Evolutionary conservation across 2,888 invertebrate species (phyloP), one percentile per base, ranked within the genome.

Genomic region (Argyresthia goedartella): DNA sequence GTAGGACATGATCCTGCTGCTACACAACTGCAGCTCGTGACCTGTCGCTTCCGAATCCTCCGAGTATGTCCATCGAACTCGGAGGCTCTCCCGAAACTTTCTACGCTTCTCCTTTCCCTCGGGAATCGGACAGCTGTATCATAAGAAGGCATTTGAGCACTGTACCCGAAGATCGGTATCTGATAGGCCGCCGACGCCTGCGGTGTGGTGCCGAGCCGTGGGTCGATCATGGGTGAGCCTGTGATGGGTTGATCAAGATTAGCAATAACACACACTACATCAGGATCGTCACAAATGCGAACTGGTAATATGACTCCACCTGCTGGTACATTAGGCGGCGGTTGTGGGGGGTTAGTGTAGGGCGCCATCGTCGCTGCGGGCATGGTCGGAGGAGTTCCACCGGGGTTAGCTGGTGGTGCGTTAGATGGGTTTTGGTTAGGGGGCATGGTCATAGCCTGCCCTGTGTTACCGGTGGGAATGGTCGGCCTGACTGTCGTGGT

Each of bases 151-250:
- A n/a, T n/a, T 66, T 76, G 76, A 43, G 69, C 76, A 56, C 68
- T 77, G 60, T 77, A 81, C 50, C 69, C 79, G 42, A 56, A 70
- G 51, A 81, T 73, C 7, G 71, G 71, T n/a, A n/a, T n/a, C n/a
- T n/a, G n/a, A n/a, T n/a, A n/a, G 15, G 72, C 73, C 8, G 73
- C 72, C 8, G 77, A 56, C 25, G 72, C 63, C 16, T 77, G 75
- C 8, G 84, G 79, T n/a, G n/a, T n/a, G n/a, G 84, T 81, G 56
- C 82, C 85, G 54, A 81, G 70, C 53, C 87, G 73, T 50, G 87
- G 87, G 61, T 87, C 87, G 59, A 87, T 87, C 69, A 69, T 69
- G 57, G 78, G 69, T n/a, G n/a, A n/a, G 59, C 82, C 85, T 80
- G 79, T 60, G 64, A 67, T 68, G 66, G 69, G 68, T 65, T 79